Evolutionary conservation across 2,113 vertebrate species (phyloP).

Genomic region (Trematocara zebra): DNA sequence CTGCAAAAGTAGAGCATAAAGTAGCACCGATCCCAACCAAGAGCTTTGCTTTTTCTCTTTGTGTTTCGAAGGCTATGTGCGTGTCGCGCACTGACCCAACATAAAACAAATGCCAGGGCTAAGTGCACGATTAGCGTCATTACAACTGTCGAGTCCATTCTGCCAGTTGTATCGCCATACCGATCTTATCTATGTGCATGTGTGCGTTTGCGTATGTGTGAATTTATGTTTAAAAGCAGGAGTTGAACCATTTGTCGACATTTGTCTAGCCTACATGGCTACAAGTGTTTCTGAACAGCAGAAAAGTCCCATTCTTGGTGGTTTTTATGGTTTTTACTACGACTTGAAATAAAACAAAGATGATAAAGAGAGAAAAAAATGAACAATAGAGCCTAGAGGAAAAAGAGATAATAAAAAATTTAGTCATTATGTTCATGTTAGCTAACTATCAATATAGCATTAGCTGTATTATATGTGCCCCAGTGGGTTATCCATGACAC

Average conservation of each 20-base stretch:
- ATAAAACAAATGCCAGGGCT: constrained; percentile 9
- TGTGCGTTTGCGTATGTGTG: neutral
- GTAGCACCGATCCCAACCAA: neutral
- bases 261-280: neutral
- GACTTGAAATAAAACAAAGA: neutral
- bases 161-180: neutral
- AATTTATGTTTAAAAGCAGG: neutral
- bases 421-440: neutral
- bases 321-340: neutral
- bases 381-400: neutral
- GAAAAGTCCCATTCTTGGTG: neutral
- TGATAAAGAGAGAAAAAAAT: neutral
- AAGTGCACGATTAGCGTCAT: constrained; percentile 6
- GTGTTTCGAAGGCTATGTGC: neutral
- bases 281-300: neutral
- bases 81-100: neutral
- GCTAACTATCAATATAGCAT: neutral
- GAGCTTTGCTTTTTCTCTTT: neutral
- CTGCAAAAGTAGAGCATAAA: constrained; percentile 25
- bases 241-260: neutral
- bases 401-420: neutral
- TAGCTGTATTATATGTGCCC: constrained; percentile 12
- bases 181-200: neutral
- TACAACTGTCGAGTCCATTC: neutral
- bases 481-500: constrained; percentile 6